Evolutionary conservation across 2,888 invertebrate genomes (phyloP), one percentile per base, ranked within the genome.

Genomic region (Cacoxenus indagator): DNA sequence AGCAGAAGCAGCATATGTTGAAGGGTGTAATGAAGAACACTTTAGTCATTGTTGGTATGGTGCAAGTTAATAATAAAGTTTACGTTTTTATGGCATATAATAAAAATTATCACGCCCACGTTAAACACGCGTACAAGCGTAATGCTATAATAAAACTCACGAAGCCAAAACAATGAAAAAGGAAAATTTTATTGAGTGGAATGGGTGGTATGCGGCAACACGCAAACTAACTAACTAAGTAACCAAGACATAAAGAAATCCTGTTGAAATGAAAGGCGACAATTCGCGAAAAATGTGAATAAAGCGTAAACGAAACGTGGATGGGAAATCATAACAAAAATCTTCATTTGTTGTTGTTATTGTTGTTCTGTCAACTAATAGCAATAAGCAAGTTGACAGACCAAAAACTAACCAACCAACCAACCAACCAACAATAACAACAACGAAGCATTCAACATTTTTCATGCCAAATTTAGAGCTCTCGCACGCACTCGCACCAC

Each of bases 101-200:
- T 80, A 80, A 80, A 80, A 81, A 81, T 80, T 80, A 81, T 80
- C 80, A 80, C 80, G 80, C 81, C 80, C 79, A 74, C 78, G 57
- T 57, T 57, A 57, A 57, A 57, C 57, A 57, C 27, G 29, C 57
- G 57, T 57, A 29, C 19, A 57, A n/a, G n/a, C n/a, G 27, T 57
- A 57, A 57, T 57, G 57, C 57, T 57, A 57, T 57, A 57, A 57
- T 76, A 79, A 69, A 67, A 62, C 68, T 72, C 80, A 78, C 75
- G 73, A 77, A 77, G 78, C 17, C 2, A 46, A 51, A 4, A 48
- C 48, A 65, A 54, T 22, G 17, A 37, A 31, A 43, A 65, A n/a
- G n/a, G n/a, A n/a, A n/a, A n/a, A n/a, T n/a, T n/a, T n/a, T n/a
- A n/a, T n/a, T n/a, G n/a, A n/a, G n/a, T n/a, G n/a, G n/a, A n/a